phyloP scores from a whole-genome alignment of 2,113 vertebrate species.

The Hemichromis elongatus region DNA sequence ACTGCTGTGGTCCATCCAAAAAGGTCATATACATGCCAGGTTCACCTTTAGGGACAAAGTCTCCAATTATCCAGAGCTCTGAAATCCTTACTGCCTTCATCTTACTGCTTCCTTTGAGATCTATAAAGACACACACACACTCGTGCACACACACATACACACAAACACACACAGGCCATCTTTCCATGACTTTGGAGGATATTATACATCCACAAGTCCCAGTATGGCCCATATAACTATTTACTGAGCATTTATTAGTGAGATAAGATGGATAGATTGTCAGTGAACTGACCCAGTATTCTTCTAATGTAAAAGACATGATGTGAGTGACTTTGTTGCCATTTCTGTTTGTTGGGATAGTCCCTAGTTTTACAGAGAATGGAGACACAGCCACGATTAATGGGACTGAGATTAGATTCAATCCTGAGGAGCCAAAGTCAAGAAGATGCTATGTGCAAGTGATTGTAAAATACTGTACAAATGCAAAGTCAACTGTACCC shows the following conservation, averaged over 20 bases:
- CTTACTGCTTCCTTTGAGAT: neutral
- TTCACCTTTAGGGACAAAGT: slow-evolving; percentile 31
- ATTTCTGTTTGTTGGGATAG: neutral
- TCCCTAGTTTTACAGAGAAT: neutral
- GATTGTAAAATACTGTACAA: neutral
- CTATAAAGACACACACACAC: neutral
- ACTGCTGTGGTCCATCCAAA: neutral
- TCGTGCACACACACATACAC: neutral
- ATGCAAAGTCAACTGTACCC: neutral
- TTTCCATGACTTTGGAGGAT: neutral
- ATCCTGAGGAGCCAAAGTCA: neutral
- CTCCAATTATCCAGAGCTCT: slow-evolving; percentile 32
- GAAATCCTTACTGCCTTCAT: neutral
- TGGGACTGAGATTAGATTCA: neutral
- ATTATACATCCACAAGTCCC: neutral
- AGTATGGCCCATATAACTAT: neutral
- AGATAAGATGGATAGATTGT: neutral
- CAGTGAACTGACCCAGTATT: neutral
- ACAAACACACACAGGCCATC: neutral
- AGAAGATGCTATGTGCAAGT: neutral
- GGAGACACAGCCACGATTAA: neutral
- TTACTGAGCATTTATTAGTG: neutral
- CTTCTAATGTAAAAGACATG: neutral
- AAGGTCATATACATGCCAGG: slow-evolving; percentile 24
- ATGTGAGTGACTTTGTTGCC: neutral